Percentiles rank a stretch among this genome's conserved stretches.
Conservation (phyloP, 1,140 invertebrate genomes). For the Tetramorium simillimum region DNA sequence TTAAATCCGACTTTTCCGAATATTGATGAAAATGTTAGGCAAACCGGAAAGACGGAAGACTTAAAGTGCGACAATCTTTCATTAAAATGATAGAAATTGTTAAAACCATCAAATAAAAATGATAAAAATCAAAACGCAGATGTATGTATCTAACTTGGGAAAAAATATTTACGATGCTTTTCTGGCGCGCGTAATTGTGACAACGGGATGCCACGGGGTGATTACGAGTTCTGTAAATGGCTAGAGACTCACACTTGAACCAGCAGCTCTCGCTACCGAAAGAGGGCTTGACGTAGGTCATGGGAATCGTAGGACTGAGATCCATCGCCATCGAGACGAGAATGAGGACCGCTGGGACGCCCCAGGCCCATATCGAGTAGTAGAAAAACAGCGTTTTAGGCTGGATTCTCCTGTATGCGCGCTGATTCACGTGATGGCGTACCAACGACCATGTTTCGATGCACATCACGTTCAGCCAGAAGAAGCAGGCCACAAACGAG, state of each 20-base stretch:
- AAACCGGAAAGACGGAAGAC: neutral
- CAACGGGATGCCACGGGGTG: neutral
- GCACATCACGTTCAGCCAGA: slow-evolving; percentile 92
- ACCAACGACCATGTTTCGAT: slow-evolving; percentile 88
- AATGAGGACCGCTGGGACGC: slow-evolving; percentile 83
- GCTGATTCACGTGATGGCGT: slow-evolving; percentile 75
- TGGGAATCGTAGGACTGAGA: slow-evolving; percentile 82
- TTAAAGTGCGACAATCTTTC: neutral
- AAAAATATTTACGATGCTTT: neutral
- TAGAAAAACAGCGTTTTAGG: slow-evolving; percentile 85
- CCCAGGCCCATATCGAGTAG: slow-evolving; percentile 88
- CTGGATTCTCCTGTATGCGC: slow-evolving; percentile 61
- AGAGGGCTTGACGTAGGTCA: slow-evolving; percentile 84
- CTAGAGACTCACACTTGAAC: slow-evolving; percentile 84
- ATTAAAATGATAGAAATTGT: neutral
- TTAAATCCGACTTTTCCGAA: neutral
- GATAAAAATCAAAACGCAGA: neutral
- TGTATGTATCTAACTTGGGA: neutral
- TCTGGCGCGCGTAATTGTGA: no score
- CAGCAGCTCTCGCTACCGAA: slow-evolving; percentile 84
- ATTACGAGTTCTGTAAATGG: neutral
- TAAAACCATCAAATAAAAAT: neutral
- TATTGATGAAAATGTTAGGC: neutral
- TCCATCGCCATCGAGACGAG: slow-evolving; percentile 84
- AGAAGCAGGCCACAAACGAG: slow-evolving; percentile 91